Conservation (phyloP, 1,140 invertebrate species). For the Chelonus insularis region DNA sequence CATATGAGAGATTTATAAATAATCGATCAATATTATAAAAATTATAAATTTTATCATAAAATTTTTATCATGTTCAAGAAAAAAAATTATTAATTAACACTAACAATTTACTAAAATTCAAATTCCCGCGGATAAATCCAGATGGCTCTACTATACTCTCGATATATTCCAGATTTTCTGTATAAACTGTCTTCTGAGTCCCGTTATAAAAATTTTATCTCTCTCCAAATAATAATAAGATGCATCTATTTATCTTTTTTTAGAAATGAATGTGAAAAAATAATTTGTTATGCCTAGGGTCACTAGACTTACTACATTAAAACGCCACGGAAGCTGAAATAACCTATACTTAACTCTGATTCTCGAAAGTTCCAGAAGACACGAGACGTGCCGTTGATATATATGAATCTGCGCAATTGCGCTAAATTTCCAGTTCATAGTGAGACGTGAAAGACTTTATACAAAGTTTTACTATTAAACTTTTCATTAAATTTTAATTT, state of each 20-base stretch:
- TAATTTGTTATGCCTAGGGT: slow-evolving; percentile 25
- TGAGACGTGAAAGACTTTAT: slow-evolving; percentile 19
- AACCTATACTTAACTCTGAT: slow-evolving; percentile 15
- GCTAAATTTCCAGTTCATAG: slow-evolving; percentile 29
- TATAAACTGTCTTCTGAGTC: too few relatives aligned
- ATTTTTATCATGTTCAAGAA: too few relatives aligned
- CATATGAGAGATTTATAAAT: too few relatives aligned
- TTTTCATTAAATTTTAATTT: not conserved
- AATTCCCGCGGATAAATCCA: too few relatives aligned
- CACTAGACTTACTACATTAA: not conserved
- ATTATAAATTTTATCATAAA: too few relatives aligned
- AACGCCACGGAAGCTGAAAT: slow-evolving; percentile 23
- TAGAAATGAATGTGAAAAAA: slow-evolving; percentile 29
- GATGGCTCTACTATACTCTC: too few relatives aligned
- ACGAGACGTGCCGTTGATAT: slow-evolving; percentile 28
- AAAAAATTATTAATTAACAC: too few relatives aligned
- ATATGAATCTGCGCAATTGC: slow-evolving; percentile 29
- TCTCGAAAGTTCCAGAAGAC: slow-evolving; percentile 32
- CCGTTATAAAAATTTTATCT: not conserved
- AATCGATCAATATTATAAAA: too few relatives aligned
- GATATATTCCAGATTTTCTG: too few relatives aligned
- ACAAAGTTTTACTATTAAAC: too few relatives aligned
- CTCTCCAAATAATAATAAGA: not conserved
- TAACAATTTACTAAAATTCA: too few relatives aligned
- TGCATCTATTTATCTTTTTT: slow-evolving; percentile 21